Evolutionary conservation across 2,888 invertebrate species (phyloP), one percentile per base, ranked within the genome.

Genomic region (Cyaniris semiargus): DNA sequence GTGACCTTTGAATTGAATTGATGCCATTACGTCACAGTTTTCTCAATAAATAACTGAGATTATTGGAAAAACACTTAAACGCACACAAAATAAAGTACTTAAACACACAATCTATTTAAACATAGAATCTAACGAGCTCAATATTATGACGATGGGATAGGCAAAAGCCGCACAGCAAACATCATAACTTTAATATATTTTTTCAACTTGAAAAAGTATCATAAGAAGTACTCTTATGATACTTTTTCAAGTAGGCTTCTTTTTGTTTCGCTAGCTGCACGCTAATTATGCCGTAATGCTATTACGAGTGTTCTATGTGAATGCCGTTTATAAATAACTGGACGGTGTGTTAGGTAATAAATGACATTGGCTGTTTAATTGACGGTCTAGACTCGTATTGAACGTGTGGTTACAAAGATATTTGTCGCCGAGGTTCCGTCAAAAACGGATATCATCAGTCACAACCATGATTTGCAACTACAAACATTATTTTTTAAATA

Each of bases 271-370:
- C 66, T 31, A 66, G 27, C 66, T 66, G 27, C 18, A 27, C n/a
- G n/a, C n/a, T n/a, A n/a, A n/a, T n/a, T n/a, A n/a, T n/a, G n/a
- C 66, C 15, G 15, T 66, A 66, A 66, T 31, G 66, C 27, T 66
- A 66, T 66, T 66, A 66, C 66, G 27, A 31, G 66, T 18, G 66
- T 27, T 66, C 66, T 27, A 66, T 66, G 31, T 31, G 66, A 66
- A 18, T 66, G 31, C 15, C 66, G 66, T 31, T 27, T 66, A 66
- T 66, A 66, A 66, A 66, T 66, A 66, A 23, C 23, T 27, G 13
- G 31, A 23, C 66, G 15, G 66, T 66, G 66, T 27, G 66, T 66
- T 66, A 66, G 66, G 66, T 66, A 60, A 60, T 66, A 66, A 66
- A 66, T 66, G 66, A 66, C 66, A 66, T 66, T 66, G 27, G 27